Evolutionary conservation across 2,888 invertebrate species (phyloP).

Genomic region (Cheilosia impressa): DNA sequence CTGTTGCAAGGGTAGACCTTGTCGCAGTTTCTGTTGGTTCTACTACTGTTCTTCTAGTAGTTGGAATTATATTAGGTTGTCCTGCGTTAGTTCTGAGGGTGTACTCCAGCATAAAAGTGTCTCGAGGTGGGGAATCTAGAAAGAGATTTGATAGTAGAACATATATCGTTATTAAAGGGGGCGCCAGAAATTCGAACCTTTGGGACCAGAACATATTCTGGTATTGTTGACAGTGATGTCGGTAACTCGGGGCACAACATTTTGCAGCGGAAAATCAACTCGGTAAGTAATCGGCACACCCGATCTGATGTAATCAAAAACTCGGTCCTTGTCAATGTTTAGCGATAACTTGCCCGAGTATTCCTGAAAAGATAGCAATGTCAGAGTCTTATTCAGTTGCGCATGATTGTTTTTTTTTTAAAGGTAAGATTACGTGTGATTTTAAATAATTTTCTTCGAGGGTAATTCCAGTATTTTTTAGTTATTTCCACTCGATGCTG

Average conservation of each 20-base stretch:
- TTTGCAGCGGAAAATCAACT: slow-evolving; percentile 86
- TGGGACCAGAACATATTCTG: slow-evolving; percentile 85
- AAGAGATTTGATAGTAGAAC: no score
- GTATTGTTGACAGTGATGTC: slow-evolving; percentile 85
- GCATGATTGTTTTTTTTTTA: background rate
- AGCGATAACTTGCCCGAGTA: slow-evolving; percentile 78
- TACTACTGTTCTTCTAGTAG: background rate
- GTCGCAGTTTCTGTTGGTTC: background rate
- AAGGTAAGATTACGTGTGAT: background rate
- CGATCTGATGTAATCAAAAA: slow-evolving; percentile 76
- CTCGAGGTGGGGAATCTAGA: slow-evolving; percentile 78
- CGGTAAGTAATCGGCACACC: slow-evolving; percentile 84
- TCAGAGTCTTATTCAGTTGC: no score
- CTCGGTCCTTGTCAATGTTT: slow-evolving; percentile 77
- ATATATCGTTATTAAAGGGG: no score
- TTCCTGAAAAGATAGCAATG: slow-evolving; percentile 69
- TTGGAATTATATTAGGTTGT: no score
- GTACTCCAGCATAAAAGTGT: slow-evolving; percentile 76
- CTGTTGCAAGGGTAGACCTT: background rate
- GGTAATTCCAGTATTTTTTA: no score
- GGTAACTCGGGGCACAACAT: slow-evolving; percentile 85
- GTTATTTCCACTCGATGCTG: no score
- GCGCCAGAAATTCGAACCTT: slow-evolving; percentile 82
- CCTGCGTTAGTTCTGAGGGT: slow-evolving; percentile 68
- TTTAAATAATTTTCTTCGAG: no score